These are phyloP conservation scores for Malurus cyaneus DNA, from an alignment of 2,113 vertebrate species.

Conservation along the genomic window DNA sequence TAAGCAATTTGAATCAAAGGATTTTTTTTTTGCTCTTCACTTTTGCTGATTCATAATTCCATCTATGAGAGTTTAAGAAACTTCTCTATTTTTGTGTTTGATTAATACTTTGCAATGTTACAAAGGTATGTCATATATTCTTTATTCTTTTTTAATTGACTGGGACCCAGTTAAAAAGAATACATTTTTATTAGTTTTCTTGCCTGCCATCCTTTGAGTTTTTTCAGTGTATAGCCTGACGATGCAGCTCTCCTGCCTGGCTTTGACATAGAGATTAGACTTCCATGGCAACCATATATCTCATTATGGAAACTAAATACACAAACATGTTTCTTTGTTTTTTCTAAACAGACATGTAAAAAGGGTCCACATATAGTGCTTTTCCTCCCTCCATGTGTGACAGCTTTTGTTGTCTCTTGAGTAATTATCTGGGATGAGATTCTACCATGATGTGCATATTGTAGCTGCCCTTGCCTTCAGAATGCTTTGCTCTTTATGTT, in stretches of 20 bases:
- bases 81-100: neutral
- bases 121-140: neutral
- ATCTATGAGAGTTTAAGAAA: neutral
- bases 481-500: neutral
- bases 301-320: constrained; percentile 37
- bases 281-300: constrained; percentile 52
- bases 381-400: neutral
- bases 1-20: neutral
- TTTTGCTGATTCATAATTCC: neutral
- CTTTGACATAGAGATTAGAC: constrained; percentile 41
- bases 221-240: neutral
- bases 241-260: neutral
- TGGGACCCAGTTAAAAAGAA: neutral
- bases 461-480: neutral
- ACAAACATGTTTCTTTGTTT: constrained; percentile 25
- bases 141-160: neutral
- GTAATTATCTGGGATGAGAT: neutral
- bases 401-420: neutral
- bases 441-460: neutral
- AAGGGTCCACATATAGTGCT: neutral
- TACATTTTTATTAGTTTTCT: neutral
- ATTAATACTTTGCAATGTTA: neutral
- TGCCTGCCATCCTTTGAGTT: neutral
- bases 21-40: neutral
- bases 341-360: neutral